Conservation (phyloP, 2,888 invertebrate genomes). For the Chesias legatella region DNA sequence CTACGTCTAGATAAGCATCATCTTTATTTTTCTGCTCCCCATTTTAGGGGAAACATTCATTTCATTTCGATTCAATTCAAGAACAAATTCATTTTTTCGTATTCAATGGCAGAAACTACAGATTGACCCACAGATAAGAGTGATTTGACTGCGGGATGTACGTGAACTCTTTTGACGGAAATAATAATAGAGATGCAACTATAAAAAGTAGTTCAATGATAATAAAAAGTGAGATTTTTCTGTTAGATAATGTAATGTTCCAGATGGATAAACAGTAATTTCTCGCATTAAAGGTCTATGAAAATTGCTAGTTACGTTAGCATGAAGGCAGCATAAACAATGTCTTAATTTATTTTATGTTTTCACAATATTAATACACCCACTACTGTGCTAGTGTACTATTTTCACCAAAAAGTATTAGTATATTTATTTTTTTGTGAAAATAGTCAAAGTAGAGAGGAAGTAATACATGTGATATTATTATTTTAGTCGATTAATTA, state of each 20-base stretch:
- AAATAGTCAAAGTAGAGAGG: too few species aligned
- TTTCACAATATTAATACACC: too few species aligned
- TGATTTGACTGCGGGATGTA: constrained; percentile 56
- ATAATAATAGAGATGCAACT: constrained; percentile 32
- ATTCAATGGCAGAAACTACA: constrained; percentile 54
- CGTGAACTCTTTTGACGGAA: constrained; percentile 35
- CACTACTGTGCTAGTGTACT: too few species aligned
- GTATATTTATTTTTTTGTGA: too few species aligned
- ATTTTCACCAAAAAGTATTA: too few species aligned
- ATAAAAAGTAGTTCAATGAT: constrained; percentile 23
- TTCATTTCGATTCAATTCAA: constrained; percentile 73
- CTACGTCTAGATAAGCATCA: constrained; percentile 74
- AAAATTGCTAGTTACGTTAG: not conserved
- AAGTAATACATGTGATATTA: too few species aligned
- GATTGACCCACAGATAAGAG: constrained; percentile 66
- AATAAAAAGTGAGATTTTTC: constrained; percentile 21
- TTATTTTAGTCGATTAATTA: too few species aligned
- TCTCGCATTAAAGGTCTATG: not conserved
- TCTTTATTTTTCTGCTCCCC: constrained; percentile 62
- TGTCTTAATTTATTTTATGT: too few species aligned
- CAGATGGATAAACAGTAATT: constrained; percentile 11
- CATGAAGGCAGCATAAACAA: too few species aligned
- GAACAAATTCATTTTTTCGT: constrained; percentile 71
- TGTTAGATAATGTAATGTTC: constrained; percentile 12
- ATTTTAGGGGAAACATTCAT: constrained; percentile 65